Evolutionary conservation across 2,113 vertebrate species (phyloP).

Genomic region (Aphelocoma coerulescens): DNA sequence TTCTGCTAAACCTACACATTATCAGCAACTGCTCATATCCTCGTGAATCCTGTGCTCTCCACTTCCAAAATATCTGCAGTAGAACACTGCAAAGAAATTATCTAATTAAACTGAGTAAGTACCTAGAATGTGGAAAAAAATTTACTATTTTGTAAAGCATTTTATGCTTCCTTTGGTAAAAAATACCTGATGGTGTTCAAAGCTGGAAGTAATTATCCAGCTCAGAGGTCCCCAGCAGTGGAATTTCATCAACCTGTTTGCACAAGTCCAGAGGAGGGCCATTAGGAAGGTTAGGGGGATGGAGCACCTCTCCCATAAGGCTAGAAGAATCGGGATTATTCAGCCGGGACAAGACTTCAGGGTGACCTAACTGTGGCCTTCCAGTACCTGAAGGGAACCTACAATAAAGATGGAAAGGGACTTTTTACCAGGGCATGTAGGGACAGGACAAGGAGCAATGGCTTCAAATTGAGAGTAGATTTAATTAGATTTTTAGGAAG

Average conservation of each 20-base stretch:
- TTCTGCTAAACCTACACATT: neutral
- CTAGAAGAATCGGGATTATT: neutral
- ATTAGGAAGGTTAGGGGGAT: neutral
- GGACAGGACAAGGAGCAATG: neutral
- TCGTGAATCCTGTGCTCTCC: neutral
- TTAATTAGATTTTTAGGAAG: neutral
- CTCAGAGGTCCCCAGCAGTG: neutral
- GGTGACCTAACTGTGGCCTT: neutral
- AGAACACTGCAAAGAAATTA: neutral
- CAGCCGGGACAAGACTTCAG: neutral
- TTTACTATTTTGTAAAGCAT: neutral
- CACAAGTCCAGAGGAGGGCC: neutral
- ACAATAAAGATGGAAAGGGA: neutral
- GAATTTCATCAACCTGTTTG: neutral
- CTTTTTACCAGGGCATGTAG: neutral
- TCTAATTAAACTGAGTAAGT: neutral
- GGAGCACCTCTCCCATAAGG: neutral
- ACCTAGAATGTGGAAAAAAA: neutral
- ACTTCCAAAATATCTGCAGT: neutral
- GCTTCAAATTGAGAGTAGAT: neutral
- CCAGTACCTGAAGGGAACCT: neutral
- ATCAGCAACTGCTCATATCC: neutral
- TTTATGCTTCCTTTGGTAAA: neutral
- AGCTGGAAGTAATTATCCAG: neutral
- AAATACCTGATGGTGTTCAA: neutral